Percentiles rank a stretch among this genome's conserved stretches.
Evolutionary conservation across 64 coral and sea anemone genomes (phyloP).

Genomic region (Exaiptasia diaphana): DNA sequence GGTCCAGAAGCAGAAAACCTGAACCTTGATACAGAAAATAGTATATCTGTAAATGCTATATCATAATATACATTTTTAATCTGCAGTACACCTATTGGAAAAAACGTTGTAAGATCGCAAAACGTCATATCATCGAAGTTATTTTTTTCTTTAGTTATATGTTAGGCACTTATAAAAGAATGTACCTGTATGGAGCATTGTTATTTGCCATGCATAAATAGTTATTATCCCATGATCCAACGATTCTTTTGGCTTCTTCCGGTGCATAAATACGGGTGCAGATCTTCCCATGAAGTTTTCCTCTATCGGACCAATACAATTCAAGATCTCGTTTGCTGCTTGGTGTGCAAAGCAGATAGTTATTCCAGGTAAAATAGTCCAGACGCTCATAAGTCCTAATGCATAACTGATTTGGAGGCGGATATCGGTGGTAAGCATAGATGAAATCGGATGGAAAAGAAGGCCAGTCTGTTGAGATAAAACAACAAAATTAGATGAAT

Average conservation of each 20-base stretch:
- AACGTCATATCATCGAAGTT: too few species aligned
- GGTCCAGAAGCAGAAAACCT: constrained; percentile 54
- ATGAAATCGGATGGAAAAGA: constrained; percentile 67
- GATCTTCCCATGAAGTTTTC: neutral
- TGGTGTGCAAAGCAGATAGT: constrained; percentile 56
- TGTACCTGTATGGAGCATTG: constrained; percentile 77
- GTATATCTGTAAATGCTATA: neutral
- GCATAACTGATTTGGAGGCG: constrained; percentile 21
- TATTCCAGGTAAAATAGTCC: constrained; percentile 49
- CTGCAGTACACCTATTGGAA: neutral
- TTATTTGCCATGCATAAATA: constrained; percentile 68
- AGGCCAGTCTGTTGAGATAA: constrained; percentile 60
- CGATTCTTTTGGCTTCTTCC: neutral
- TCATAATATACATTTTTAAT: neutral
- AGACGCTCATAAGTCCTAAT: constrained; percentile 65
- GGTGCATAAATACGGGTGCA: constrained; percentile 55
- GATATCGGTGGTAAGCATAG: neutral
- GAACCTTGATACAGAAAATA: constrained; percentile 37
- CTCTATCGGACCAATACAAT: constrained; percentile 62
- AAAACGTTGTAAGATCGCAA: too few species aligned
- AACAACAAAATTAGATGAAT: neutral
- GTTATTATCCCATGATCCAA: constrained; percentile 71
- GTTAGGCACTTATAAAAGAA: too few species aligned
- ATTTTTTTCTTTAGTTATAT: too few species aligned
- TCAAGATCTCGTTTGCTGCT: constrained; percentile 50